Conservation (phyloP, 2,113 vertebrate species). For the Eublepharis macularius region DNA sequence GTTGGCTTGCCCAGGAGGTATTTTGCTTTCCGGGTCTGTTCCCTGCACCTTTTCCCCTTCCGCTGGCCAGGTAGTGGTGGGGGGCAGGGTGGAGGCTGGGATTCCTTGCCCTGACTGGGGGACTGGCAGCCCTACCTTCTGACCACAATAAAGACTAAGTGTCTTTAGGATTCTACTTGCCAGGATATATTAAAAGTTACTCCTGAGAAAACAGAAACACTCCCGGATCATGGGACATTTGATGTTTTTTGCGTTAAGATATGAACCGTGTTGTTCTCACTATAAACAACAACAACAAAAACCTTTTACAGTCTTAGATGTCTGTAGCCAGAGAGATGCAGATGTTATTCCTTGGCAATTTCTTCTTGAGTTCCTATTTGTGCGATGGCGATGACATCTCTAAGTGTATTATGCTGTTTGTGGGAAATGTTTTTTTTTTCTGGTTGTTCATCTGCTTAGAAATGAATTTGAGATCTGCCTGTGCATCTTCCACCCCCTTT, state of each 20-base stretch:
- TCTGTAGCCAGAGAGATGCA: neutral
- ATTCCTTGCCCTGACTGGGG: too few relatives aligned
- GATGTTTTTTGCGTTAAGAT: neutral
- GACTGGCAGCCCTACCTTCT: too few relatives aligned
- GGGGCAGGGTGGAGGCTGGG: too few relatives aligned
- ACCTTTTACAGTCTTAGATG: neutral
- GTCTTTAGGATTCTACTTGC: neutral
- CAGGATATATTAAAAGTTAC: neutral
- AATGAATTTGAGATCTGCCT: neutral
- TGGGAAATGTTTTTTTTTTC: neutral
- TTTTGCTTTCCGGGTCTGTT: too few relatives aligned
- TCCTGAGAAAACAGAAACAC: neutral
- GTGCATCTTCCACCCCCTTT: neutral
- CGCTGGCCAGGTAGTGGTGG: too few relatives aligned
- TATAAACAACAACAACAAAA: neutral
- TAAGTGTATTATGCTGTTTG: constrained; percentile 9
- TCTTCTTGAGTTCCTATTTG: neutral
- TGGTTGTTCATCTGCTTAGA: neutral
- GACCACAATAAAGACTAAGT: neutral
- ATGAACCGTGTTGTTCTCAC: neutral
- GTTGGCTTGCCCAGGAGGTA: too few relatives aligned
- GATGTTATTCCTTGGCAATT: neutral
- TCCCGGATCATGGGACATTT: neutral
- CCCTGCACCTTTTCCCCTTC: too few relatives aligned
- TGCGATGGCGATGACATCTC: neutral